Conservation (phyloP, 1,140 invertebrate species). For the Teleogryllus occipitalis region DNA sequence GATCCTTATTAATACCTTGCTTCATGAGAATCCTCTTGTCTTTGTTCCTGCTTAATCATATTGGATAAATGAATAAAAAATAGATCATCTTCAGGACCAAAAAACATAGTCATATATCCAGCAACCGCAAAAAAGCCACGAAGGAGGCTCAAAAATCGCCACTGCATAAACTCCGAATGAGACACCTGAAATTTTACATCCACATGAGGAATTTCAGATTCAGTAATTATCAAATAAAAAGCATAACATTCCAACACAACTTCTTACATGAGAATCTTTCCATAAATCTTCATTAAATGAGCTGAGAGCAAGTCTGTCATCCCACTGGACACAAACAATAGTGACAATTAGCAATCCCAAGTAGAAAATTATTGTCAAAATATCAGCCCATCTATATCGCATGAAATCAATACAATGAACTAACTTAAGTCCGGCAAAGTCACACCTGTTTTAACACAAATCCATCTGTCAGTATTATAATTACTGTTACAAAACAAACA, state of each 20-base stretch:
- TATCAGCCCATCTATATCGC: neutral
- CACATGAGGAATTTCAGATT: neutral
- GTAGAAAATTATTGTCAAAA: neutral
- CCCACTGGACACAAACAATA: neutral
- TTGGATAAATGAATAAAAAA: neutral
- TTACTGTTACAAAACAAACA: no score
- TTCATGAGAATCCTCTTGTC: no score
- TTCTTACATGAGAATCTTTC: neutral
- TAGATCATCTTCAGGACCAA: neutral
- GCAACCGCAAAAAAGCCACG: neutral
- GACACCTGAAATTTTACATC: neutral
- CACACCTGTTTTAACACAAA: neutral
- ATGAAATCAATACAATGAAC: neutral
- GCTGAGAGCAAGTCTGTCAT: neutral
- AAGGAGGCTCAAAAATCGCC: neutral
- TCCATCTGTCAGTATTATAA: no score
- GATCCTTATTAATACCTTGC: no score
- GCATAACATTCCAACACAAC: neutral
- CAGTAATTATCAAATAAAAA: neutral
- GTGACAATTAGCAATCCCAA: neutral
- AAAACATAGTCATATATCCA: neutral
- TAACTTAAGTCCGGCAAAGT: neutral
- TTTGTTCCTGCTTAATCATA: no score
- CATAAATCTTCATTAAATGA: neutral
- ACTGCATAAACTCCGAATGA: neutral